Base-by-base conservation (phyloP, 2,888 invertebrate genomes). In the Meiosimyza decipiens region DNA sequence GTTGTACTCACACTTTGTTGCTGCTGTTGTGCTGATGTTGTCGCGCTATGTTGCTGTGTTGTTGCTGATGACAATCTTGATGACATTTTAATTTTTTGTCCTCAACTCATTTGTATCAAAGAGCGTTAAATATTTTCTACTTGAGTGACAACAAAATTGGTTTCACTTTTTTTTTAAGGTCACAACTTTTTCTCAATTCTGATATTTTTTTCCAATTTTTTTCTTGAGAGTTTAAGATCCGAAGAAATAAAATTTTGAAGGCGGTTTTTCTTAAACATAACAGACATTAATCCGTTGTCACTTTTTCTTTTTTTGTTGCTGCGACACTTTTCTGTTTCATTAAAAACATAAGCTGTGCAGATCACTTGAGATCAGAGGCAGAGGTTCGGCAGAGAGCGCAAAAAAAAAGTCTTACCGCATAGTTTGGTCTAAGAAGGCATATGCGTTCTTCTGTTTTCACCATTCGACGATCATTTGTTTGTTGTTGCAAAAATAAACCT, bases 71-170 rank as follows among this genome's bases (percentile, higher is more conserved):
- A 82, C 82, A 83, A 84, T 84, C 84, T 84, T 80, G 82, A 83
- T 84, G 84, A 84, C 84, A 83, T 82, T 84, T 84, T 84, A 84
- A 84, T 84, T 82, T 79, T 77, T 64, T 64, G 3, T 40, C 18
- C 47, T 59, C 22, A 75, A 66, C 78, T 22, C 51, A 12, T 18
- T 22, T 28, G n/a, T 47, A 16, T 47, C n/a, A 57, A 57, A 52
- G 62, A 51, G 62, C 51, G 67, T 57, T 50, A 77, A 77, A 74
- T 77, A 80, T 82, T 82, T 83, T 81, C 82, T 80, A 79, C 80
- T 82, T 80, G 80, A 79, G 40, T 40, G 40, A 40, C 40, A 40
- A 40, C 40, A 40, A 40, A 40, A 40, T 40, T 40, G 40, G 40
- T 40, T 40, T 40, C 62, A 62, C 62, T 33, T 62, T 33, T 40